Evolutionary conservation across 2,113 vertebrate species (phyloP).

Genomic region (Pan paniscus): DNA sequence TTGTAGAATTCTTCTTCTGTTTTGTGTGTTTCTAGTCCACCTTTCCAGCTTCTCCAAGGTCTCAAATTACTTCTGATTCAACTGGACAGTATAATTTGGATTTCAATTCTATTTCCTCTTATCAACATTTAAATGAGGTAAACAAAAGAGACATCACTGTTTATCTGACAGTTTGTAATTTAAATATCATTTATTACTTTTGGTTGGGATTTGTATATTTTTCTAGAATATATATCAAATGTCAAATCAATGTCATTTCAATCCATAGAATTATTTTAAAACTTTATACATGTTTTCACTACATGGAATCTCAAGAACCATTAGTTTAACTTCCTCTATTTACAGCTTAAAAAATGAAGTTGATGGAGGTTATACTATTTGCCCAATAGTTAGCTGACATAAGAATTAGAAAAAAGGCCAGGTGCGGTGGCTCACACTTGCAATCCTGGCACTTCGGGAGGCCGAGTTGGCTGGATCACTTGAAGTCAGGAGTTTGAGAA

Average conservation of each 20-base stretch:
- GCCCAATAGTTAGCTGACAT: not conserved
- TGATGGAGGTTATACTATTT: not conserved
- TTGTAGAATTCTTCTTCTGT: not conserved
- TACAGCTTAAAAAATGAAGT: not conserved
- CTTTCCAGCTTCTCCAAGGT: not conserved
- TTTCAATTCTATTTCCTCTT: not conserved
- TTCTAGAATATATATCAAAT: not conserved
- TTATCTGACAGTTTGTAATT: not conserved
- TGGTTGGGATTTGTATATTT: not conserved
- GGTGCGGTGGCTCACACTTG: too few relatives aligned
- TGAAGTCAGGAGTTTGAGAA: too few relatives aligned
- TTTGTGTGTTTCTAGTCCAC: not conserved
- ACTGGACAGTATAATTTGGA: not conserved
- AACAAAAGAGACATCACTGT: not conserved
- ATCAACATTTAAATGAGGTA: not conserved
- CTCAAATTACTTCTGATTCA: not conserved
- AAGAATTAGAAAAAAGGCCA: not conserved
- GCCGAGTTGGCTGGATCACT: too few relatives aligned
- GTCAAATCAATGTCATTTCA: not conserved
- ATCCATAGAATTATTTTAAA: not conserved
- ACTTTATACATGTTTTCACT: not conserved
- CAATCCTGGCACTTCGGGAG: too few relatives aligned
- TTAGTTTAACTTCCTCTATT: not conserved
- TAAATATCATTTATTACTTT: not conserved
- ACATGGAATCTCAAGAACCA: not conserved